phyloP scores from a whole-genome alignment of 2,888 invertebrate genomes.

The Tuta absoluta region DNA sequence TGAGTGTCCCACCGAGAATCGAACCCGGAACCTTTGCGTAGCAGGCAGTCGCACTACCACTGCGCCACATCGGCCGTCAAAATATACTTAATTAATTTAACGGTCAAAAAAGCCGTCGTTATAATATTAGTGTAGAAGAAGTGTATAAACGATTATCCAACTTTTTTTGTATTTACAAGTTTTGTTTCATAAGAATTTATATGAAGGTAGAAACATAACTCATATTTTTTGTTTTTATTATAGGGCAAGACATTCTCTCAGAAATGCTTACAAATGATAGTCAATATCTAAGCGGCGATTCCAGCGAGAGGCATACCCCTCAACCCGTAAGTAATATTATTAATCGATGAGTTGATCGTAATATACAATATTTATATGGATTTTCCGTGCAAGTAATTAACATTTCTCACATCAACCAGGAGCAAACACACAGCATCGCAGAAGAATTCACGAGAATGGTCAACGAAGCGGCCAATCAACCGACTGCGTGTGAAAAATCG shows the following conservation, averaged over 20 bases:
- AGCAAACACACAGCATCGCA: conserved; percentile 64
- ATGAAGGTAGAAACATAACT: neutral
- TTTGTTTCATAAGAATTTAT: too few relatives aligned
- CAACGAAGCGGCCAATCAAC: conserved; percentile 69
- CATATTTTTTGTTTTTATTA: conserved; percentile 35
- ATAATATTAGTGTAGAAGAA: too few relatives aligned
- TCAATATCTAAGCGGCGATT: conserved; percentile 68
- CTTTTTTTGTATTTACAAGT: too few relatives aligned
- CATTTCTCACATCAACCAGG: conserved; percentile 39
- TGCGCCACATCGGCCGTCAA: too few relatives aligned
- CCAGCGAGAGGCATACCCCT: conserved; percentile 77
- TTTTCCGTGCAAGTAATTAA: neutral
- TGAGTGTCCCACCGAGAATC: too few relatives aligned
- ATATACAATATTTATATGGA: neutral
- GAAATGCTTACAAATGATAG: conserved; percentile 70
- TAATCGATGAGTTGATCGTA: neutral
- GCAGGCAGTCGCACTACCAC: too few relatives aligned
- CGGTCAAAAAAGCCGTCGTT: too few relatives aligned
- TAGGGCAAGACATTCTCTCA: conserved; percentile 78
- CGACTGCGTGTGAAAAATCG: conserved; percentile 57
- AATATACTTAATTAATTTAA: too few relatives aligned
- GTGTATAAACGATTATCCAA: too few relatives aligned
- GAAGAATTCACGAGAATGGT: conserved; percentile 77
- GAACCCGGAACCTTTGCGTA: too few relatives aligned
- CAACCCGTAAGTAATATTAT: conserved; percentile 65